phyloP scores from a whole-genome alignment of 2,888 invertebrate genomes.

The Microctonus brassicae region DNA sequence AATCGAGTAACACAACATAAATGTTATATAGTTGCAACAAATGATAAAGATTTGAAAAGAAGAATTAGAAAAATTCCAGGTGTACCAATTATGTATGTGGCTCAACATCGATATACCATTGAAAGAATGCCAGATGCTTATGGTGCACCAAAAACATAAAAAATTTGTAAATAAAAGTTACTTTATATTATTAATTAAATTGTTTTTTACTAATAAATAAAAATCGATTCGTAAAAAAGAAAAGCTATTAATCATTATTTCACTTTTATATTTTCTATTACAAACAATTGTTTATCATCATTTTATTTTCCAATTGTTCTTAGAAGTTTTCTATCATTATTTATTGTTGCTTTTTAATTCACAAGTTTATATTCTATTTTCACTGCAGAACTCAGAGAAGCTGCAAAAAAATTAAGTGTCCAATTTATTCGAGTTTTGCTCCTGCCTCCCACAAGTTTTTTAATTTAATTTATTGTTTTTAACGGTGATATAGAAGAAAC shows the following conservation, averaged over 20 bases:
- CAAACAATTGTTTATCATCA: neutral
- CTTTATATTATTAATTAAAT: neutral
- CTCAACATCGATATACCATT: conserved; percentile 92
- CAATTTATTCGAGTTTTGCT: too few relatives aligned
- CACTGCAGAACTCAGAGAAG: too few relatives aligned
- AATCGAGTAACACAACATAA: conserved; percentile 97
- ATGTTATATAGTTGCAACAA: conserved; percentile 99
- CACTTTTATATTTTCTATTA: neutral
- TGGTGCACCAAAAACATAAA: conserved; percentile 83
- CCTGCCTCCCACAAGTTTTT: too few relatives aligned
- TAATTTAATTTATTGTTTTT: too few relatives aligned
- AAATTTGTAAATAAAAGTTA: neutral
- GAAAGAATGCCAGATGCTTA: conserved; percentile 99
- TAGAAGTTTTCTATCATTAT: too few relatives aligned
- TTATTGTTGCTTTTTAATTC: too few relatives aligned
- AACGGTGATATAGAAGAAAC: too few relatives aligned
- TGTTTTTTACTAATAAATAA: neutral
- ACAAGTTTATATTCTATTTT: too few relatives aligned
- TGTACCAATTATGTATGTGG: conserved; percentile 98
- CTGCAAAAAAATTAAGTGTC: too few relatives aligned
- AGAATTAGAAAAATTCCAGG: conserved; percentile 98
- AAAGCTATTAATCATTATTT: neutral
- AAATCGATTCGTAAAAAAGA: neutral
- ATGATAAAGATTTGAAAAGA: conserved; percentile 96
- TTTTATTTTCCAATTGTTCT: neutral